Conservation (phyloP, 1,140 invertebrate genomes). For the Hypsibius dujardini region DNA sequence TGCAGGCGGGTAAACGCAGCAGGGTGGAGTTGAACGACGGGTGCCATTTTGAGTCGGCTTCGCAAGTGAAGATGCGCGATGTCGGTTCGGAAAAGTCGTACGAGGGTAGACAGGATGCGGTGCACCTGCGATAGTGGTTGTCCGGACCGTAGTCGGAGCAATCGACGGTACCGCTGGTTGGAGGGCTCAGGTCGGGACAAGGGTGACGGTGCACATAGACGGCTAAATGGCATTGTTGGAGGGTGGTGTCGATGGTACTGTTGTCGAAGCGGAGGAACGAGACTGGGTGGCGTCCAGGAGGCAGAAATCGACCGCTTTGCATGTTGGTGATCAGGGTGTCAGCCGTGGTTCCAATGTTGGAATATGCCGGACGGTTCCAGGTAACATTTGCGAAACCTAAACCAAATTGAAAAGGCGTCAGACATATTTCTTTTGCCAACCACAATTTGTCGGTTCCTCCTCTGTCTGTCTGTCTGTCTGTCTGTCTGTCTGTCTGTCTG, state of each 20-base stretch:
- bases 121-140: neutral
- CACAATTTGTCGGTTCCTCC: too few relatives aligned
- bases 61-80: neutral
- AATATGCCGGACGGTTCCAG: neutral
- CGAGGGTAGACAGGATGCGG: neutral
- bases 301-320: neutral
- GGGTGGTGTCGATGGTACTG: too few relatives aligned
- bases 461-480: too few relatives aligned
- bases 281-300: neutral
- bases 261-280: too few relatives aligned
- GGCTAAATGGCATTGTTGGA: neutral
- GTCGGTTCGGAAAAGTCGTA: neutral
- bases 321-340: neutral
- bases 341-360: neutral
- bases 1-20: neutral
- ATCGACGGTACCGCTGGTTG: neutral
- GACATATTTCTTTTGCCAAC: too few relatives aligned
- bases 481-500: too few relatives aligned
- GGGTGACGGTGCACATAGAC: neutral
- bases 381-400: neutral
- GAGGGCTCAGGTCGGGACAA: neutral
- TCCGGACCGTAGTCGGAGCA: constrained; percentile 8
- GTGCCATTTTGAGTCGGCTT: neutral
- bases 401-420: too few relatives aligned
- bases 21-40: neutral